Percentiles rank a stretch among this genome's conserved stretches.
Conservation (phyloP, 2,113 vertebrate species). For the Origma solitaria region DNA sequence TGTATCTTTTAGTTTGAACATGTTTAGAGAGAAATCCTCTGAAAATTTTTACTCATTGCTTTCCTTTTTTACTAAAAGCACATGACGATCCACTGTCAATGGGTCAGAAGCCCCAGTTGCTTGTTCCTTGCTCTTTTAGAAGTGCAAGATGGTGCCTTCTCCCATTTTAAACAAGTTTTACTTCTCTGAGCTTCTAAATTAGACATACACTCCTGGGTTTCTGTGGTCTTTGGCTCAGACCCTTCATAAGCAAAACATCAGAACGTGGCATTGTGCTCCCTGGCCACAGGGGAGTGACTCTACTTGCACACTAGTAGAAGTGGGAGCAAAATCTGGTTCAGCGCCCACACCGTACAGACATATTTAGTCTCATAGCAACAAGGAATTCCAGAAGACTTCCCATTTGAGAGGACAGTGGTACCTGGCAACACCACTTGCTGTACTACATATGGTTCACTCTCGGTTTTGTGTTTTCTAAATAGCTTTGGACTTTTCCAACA, state of each 20-base stretch:
- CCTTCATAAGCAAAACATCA: not conserved
- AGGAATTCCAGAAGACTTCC: conserved; percentile 57
- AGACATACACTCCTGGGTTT: not conserved
- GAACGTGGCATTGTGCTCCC: not conserved
- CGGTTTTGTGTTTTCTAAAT: not conserved
- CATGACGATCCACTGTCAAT: not conserved
- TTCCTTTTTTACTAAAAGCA: not conserved
- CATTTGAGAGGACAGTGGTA: conserved; percentile 40
- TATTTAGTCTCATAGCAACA: conserved; percentile 63
- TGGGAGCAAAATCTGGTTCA: conserved; percentile 36
- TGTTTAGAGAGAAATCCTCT: not conserved
- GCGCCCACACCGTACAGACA: not conserved
- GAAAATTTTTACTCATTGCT: not conserved
- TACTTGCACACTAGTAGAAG: not conserved
- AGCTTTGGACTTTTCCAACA: not conserved
- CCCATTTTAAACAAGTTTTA: not conserved
- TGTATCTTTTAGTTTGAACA: not conserved
- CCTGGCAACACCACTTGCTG: conserved; percentile 7
- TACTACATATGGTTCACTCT: not conserved
- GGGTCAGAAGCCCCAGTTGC: not conserved
- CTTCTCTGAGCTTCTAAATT: not conserved
- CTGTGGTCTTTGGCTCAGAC: not conserved
- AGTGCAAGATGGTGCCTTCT: not conserved
- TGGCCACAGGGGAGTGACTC: not conserved
- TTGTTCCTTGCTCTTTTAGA: not conserved